Base-by-base conservation (phyloP, 1,140 invertebrate genomes). In the Protaetia brevitarsis region DNA sequence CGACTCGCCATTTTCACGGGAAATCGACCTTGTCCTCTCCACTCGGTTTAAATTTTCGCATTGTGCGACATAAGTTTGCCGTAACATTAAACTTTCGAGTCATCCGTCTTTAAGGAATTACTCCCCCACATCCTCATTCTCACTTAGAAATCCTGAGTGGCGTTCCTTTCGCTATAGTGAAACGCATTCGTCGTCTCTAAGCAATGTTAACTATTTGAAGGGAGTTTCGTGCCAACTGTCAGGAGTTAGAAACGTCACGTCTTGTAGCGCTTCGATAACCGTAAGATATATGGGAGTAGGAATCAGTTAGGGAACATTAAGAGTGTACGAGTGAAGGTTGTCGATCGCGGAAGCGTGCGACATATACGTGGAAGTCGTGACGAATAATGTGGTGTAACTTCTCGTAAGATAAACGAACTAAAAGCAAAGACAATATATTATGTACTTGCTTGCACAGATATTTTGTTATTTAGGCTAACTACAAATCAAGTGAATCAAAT, bases 1-100 rank as follows among this genome's bases (percentile, higher is more conserved):
- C 8, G 13, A 34, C 0, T 51, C 11, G 16, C 8, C 11, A 19
- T 19, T 51, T 21, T 19, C 19, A 8, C 11, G 19, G 41, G 26
- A 51, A 51, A 51, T 51, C 41, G 41, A 51, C 41, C 41, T 16
- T 51, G 19, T 23, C 34, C 11, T 13, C 34, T 37, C 5, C 4
- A 51, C 13, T 23, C 41, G 13, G 41, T 51, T 51, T 51, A 51
- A 51, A 51, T 51, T 51, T 51, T 23, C 41, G 26, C n/a, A 23
- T 23, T 51, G 41, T 16, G 19, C 26, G 41, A 51, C 41, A 51
- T 51, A 51, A 51, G 19, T 51, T 51, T 51, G 4, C 41, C 41
- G 41, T 23, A 51, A 51, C 41, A 51, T 51, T 51, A 51, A 51
- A 51, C 41, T 23, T 23, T 19, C 19, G 19, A 51, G 41, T 23